phyloP scores from a whole-genome alignment of 2,797 vertebrate species.

The Chiroxiphia lanceolata region DNA sequence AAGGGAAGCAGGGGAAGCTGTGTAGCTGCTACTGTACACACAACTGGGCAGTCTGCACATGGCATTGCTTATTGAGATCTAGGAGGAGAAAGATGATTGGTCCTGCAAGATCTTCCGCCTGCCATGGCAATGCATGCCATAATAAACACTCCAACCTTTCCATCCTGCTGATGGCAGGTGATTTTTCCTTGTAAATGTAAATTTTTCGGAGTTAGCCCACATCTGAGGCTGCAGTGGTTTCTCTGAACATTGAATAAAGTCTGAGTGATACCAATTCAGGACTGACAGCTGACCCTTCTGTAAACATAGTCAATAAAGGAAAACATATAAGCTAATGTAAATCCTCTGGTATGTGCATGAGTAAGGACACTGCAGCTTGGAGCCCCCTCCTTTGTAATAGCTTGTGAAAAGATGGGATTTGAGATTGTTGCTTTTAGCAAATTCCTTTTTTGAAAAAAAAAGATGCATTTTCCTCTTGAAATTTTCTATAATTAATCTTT shows the following conservation, averaged over 20 bases:
- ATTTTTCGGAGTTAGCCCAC: not conserved
- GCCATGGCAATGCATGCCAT: not conserved
- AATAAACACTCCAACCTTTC: not conserved
- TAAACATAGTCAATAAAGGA: not conserved
- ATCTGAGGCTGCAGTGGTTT: not conserved
- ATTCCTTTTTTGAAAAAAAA: not conserved
- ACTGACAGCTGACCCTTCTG: not conserved
- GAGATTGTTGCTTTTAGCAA: conserved; percentile 10
- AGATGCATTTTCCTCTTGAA: conserved; percentile 24
- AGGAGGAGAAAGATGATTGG: not conserved
- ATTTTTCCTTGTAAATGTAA: not conserved
- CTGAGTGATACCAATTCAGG: not conserved
- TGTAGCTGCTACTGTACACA: not conserved
- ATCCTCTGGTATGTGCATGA: not conserved
- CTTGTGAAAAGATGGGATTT: not conserved
- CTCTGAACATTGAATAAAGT: not conserved
- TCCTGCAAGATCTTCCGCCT: not conserved
- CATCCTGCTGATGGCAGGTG: not conserved
- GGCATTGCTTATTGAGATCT: not conserved
- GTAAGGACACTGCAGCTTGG: not conserved
- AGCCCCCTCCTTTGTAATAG: not conserved
- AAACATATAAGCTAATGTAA: not conserved
- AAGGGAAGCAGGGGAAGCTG: not conserved
- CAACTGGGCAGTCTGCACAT: not conserved
- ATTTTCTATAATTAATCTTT: conserved; percentile 59